Conservation (phyloP, 2,888 invertebrate genomes). For the Lamproptera curius region DNA sequence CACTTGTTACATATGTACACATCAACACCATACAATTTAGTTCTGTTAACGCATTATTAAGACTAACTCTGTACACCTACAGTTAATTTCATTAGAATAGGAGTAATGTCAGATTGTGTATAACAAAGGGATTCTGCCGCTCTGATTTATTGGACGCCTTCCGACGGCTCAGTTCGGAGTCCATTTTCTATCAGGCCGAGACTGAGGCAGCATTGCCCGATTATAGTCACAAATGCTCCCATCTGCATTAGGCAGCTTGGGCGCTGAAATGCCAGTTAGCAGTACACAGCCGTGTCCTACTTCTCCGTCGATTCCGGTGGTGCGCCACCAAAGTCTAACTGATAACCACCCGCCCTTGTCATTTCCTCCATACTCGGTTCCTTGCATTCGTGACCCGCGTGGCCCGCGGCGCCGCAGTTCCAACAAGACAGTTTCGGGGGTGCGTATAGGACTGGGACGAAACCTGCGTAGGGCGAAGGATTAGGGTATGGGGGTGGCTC, state of each 20-base stretch:
- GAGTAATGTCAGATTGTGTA: slow-evolving; percentile 28
- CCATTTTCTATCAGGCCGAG: slow-evolving; percentile 9
- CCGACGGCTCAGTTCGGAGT: slow-evolving; percentile 26
- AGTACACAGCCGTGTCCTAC: slow-evolving; percentile 35
- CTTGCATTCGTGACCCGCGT: slow-evolving; percentile 91
- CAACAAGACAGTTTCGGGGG: slow-evolving; percentile 88
- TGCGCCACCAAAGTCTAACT: slow-evolving; percentile 80
- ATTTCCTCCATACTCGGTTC: slow-evolving; percentile 96
- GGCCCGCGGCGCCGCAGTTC: slow-evolving; percentile 93
- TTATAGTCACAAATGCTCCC: slow-evolving; percentile 12
- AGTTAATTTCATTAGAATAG: slow-evolving; percentile 40
- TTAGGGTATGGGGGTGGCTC: slow-evolving; percentile 66
- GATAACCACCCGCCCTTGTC: slow-evolving; percentile 84
- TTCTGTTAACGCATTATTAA: slow-evolving; percentile 47
- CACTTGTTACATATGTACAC: slow-evolving; percentile 36
- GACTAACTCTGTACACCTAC: slow-evolving; percentile 43
- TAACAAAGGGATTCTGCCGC: slow-evolving; percentile 10
- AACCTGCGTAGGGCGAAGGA: slow-evolving; percentile 58
- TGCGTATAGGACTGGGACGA: slow-evolving; percentile 75
- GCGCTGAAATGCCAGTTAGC: slow-evolving; percentile 21
- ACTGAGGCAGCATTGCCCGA: slow-evolving; percentile 8
- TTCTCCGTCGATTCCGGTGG: slow-evolving; percentile 61
- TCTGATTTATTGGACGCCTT: slow-evolving; percentile 1
- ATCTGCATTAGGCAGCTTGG: slow-evolving; percentile 9
- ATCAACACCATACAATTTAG: slow-evolving; percentile 34